Evolutionary conservation across 2,113 vertebrate genomes (phyloP).

Genomic region (Cyrtonyx montezumae): DNA sequence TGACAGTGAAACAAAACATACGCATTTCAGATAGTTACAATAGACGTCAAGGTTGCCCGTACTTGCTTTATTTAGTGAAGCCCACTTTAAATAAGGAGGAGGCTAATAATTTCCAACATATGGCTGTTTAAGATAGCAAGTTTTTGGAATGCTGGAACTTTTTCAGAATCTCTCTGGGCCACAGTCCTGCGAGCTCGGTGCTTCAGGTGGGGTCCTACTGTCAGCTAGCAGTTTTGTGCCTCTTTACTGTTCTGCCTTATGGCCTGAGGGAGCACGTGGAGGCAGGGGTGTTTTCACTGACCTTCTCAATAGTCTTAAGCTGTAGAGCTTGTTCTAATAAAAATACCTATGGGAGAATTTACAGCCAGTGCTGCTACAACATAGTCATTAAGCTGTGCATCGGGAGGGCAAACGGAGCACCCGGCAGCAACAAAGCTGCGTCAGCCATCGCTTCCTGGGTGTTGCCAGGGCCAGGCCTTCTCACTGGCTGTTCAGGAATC

Average conservation of each 20-base stretch:
- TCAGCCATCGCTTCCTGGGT: not conserved
- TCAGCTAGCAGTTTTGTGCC: fast-evolving
- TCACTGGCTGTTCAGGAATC: not conserved
- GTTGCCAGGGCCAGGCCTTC: not conserved
- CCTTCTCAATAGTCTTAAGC: not conserved
- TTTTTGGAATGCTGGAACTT: not conserved
- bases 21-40: not conserved
- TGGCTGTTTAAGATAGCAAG: not conserved
- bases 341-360: fast-evolving
- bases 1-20: not conserved
- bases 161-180: not conserved
- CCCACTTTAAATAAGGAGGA: not conserved
- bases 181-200: fast-evolving
- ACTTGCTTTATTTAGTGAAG: not conserved
- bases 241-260: fast-evolving
- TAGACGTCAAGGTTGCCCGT: not conserved
- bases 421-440: fast-evolving
- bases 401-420: not conserved
- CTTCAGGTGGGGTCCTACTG: not conserved
- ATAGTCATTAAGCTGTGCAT: fast-evolving
- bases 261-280: fast-evolving
- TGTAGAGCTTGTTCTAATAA: not conserved
- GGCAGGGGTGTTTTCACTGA: fast-evolving
- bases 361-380: fast-evolving
- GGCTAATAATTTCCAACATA: fast-evolving